Evolutionary conservation across 64 coral and sea anemone genomes (phyloP), one percentile per base, ranked within the genome.

Genomic region (Dendronephthya gigantea): DNA sequence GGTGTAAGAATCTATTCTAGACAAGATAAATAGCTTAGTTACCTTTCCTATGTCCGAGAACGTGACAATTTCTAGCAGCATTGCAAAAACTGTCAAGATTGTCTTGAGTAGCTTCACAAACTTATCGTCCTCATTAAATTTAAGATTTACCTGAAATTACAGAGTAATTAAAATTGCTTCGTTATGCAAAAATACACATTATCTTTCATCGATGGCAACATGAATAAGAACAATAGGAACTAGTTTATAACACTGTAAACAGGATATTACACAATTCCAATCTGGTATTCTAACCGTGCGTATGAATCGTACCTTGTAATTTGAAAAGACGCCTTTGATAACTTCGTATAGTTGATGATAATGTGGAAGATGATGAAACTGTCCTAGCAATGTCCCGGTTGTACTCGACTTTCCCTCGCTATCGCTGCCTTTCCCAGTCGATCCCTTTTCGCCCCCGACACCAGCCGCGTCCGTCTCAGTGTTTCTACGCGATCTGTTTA

Each of bases 261-360:
- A n/a, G n/a, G n/a, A n/a, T n/a, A n/a, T n/a, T n/a, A n/a, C n/a
- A n/a, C n/a, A n/a, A n/a, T n/a, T n/a, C 55, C 3, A 15, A 62
- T 23, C 7, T 22, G 10, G 4, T 19, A 62, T 62, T 10, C 25
- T 62, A n/a, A 62, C 25, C 25, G 55, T 11, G 41, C 11, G 25
- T 62, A 62, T 45, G 41, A 45, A 4, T 45, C 41, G 11, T 45
- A 93, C 94, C 90, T 87, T 91, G 19, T 97, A 93, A 70, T 97
- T 97, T 16, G 82, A 82, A 74, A 76, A 91, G 15, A 89, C 85
- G 68, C 94, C 94, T 86, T 91, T 92, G 15, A 93, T 84, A 9
- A 97, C 90, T 72, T 97, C 91, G 83, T 93, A 97, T 35, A 97
- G 37, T 51, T 97, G 92, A 87, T 93, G 89, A 45, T 97, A 97